Base-by-base conservation (phyloP, 2,888 invertebrate species). In the Dryococelus australis region DNA sequence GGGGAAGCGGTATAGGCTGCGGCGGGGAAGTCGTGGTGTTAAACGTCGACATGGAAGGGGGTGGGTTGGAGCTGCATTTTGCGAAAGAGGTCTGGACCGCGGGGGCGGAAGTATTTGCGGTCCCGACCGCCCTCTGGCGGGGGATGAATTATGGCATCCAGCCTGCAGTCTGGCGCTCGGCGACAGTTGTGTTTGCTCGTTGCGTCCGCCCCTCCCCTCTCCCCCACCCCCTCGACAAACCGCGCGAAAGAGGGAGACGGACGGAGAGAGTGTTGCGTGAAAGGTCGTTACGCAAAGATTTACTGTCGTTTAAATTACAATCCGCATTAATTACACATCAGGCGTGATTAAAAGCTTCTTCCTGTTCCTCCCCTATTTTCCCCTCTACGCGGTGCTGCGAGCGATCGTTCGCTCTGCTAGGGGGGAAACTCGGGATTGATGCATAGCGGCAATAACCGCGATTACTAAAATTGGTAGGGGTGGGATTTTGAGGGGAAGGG, bases 311-410 rank as follows among this genome's bases (percentile, higher is more conserved):
- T 65, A 12, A 65, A 65, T 65, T 65, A 65, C 65, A 65, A 65
- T 65, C 65, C 65, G 65, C 65, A 65, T 65, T 65, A 65, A 65
- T 65, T 65, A 65, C 65, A n/a, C 65, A 65, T 65, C 65, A 65
- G 65, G 65, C 65, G 65, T 65, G 65, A 65, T 65, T 65, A 65
- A 65, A 65, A 65, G 65, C 65, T 8, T 65, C 65, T 65, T 65
- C 65, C 65, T n/a, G 65, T 47, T 47, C 47, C 47, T 6, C 47
- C 47, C 47, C 8, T 8, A 4, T 35, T 35, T 8, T 47, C 8
- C 47, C 47, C 47, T 47, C 47, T 16, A 4, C 24, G 0, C 65
- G 65, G 10, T 65, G 51, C 51, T 20, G 65, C 65, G 65, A 12
- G 65, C 8, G 24, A 65, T 65, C 65, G 47, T 47, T 65, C 65